Conservation (phyloP, 1,140 invertebrate genomes). For the Zaprionus kolodkinae region DNA sequence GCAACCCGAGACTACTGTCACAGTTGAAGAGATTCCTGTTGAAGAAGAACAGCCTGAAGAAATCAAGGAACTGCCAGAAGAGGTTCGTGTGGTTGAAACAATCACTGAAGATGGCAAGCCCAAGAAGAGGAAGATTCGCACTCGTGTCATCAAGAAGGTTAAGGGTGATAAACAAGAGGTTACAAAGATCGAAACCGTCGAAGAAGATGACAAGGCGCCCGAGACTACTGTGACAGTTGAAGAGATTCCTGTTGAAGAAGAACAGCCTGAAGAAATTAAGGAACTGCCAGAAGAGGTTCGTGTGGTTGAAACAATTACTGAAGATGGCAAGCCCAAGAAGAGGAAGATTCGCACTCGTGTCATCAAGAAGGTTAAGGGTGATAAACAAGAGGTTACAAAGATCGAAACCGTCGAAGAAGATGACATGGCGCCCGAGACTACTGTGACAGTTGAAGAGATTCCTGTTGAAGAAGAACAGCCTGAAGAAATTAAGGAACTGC, state of each 20-base stretch:
- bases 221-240: conserved; percentile 67
- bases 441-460: conserved; percentile 56
- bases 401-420: conserved; percentile 84
- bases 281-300: conserved; percentile 36
- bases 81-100: conserved; percentile 26
- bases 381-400: conserved; percentile 60
- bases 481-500: conserved; percentile 31
- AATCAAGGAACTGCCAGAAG: conserved; percentile 33
- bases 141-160: conserved; percentile 68
- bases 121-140: conserved; percentile 52
- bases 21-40: conserved; percentile 46
- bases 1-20: conserved; percentile 70
- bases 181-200: conserved; percentile 79
- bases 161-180: conserved; percentile 75
- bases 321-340: conserved; percentile 1
- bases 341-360: conserved; percentile 2
- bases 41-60: conserved; percentile 28
- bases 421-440: conserved; percentile 73
- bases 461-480: conserved; percentile 21
- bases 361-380: conserved; percentile 45
- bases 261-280: conserved; percentile 24
- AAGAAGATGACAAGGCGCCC: conserved; percentile 81
- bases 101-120: conserved; percentile 12
- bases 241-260: conserved; percentile 34
- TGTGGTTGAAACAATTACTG: conserved; percentile 25